phyloP scores from a whole-genome alignment of 2,797 vertebrate species.

The Psittacula derbiana region DNA sequence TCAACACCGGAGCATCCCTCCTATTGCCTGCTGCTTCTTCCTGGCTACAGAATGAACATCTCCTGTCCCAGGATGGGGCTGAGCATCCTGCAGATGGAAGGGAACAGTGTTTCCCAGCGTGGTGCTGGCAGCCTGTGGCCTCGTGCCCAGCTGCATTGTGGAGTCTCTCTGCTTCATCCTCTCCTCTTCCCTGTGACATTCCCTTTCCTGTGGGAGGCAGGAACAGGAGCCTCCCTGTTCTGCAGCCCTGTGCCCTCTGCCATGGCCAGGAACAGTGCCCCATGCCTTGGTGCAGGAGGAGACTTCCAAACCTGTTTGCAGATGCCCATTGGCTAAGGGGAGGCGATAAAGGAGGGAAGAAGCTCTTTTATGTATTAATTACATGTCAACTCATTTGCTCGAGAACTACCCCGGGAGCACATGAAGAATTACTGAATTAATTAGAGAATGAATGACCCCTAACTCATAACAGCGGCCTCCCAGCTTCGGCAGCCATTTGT shows the following conservation, averaged over 20 bases:
- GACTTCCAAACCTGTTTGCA: background rate
- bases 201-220: background rate
- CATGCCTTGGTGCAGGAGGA: background rate
- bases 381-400: constrained; percentile 21
- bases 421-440: constrained; percentile 46
- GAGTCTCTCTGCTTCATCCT: background rate
- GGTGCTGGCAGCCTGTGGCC: background rate
- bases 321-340: background rate
- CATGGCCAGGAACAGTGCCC: background rate
- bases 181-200: background rate
- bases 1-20: background rate
- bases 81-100: background rate
- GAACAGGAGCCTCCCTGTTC: background rate
- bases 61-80: background rate
- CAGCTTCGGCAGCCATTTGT: background rate
- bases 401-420: background rate
- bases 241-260: background rate
- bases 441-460: constrained; percentile 52
- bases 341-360: background rate
- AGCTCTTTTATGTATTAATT: constrained; percentile 41
- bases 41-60: background rate
- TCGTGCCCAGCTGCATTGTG: background rate
- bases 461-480: background rate
- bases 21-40: background rate
- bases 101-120: background rate